A percentile compares a stretch with the other conserved stretches of the same genome.
Conservation (phyloP, 2,113 vertebrate species). For the Thermophis baileyi region DNA sequence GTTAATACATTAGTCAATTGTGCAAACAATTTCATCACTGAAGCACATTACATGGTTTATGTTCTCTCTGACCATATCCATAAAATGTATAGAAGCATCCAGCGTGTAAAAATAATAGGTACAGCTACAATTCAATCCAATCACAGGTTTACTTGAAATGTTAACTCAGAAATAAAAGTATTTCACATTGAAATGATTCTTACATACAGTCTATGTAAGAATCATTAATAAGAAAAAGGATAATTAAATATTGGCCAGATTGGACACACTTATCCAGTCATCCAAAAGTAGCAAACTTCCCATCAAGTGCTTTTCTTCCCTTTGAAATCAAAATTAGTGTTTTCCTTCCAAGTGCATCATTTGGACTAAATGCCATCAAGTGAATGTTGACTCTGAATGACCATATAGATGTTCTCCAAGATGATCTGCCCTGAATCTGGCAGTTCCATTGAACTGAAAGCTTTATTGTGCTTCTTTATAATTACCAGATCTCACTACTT, state of each 20-base stretch:
- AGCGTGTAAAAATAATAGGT: neutral
- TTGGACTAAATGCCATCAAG: neutral
- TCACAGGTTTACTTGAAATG: slow-evolving; percentile 3
- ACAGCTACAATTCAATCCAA: neutral
- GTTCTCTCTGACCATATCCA: neutral
- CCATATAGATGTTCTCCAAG: neutral
- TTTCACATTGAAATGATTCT: neutral
- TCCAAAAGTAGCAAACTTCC: too few species aligned
- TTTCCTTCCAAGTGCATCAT: neutral
- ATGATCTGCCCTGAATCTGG: neutral
- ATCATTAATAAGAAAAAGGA: neutral
- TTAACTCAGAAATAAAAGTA: neutral
- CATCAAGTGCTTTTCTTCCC: neutral
- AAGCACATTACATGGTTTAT: neutral
- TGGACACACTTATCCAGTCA: neutral
- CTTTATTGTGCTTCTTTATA: neutral
- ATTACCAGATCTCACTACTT: neutral
- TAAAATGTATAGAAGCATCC: neutral
- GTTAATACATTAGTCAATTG: neutral
- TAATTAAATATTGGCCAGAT: neutral
- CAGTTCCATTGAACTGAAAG: neutral
- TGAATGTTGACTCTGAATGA: neutral
- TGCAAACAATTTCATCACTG: neutral
- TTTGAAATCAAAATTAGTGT: neutral
- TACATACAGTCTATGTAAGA: neutral